Evolutionary conservation across 2,888 invertebrate genomes (phyloP), one percentile per base, ranked within the genome.

Genomic region (Biston betularia): DNA sequence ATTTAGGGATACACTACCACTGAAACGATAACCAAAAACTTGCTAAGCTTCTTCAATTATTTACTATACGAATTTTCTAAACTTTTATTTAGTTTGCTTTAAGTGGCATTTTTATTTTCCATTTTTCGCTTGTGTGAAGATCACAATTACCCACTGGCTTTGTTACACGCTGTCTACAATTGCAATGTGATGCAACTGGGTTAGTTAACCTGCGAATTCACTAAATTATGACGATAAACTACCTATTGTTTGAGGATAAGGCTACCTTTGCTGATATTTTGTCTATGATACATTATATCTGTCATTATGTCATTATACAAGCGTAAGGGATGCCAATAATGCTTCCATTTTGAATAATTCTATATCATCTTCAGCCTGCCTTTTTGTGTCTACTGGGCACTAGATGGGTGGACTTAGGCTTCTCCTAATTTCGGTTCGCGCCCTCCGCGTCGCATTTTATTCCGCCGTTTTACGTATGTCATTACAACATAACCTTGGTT

Each of bases 41-140:
- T 67, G 58, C 48, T 50, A 68, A 56, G 54, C 57, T 63, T 55
- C 63, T 68, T 71, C 62, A 50, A 65, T 69, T 61, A 69, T 8
- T 58, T 56, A 54, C 24, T 24, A 10, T 54, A 55, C 63, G 14
- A 24, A 63, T 59, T 64, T 66, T 58, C 56, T 59, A 60, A 69
- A 69, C 70, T 59, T 54, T 67, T 70, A 70, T 65, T 65, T 67
- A 56, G 45, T 65, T 40, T 38, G 40, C 49, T 11, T 38, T 12
- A 69, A 71, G 69, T 52, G 63, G 68, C 67, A 65, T 65, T 67
- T 69, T 52, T 53, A 14, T 53, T 53, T 38, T 15, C 5, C 7
- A 54, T 66, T 63, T 58, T 67, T 50, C 63, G 59, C 46, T 68
- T 63, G 55, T 68, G 38, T 59, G 67, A 58, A 68, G 59, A 63